Base-by-base conservation (phyloP, 2,888 invertebrate species). In the Eretmocerus hayati region DNA sequence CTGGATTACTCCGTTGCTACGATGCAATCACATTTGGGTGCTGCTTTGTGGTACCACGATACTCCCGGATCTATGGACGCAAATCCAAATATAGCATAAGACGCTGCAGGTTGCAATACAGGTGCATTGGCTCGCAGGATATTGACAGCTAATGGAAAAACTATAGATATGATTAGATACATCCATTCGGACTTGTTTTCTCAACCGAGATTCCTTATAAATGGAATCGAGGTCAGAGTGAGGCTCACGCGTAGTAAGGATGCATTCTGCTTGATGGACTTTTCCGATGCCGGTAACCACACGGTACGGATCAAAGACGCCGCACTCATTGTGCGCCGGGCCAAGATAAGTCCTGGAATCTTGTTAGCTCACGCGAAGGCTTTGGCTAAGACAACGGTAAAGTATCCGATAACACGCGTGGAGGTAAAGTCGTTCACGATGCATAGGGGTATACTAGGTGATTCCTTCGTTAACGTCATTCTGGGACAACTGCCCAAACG, bases 381-480 rank as follows among this genome's bases (percentile, higher is more conserved):
- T n/a, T n/a, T n/a, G n/a, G n/a, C n/a, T n/a, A n/a, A n/a, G n/a
- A n/a, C n/a, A n/a, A n/a, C n/a, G n/a, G n/a, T n/a, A n/a, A n/a
- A n/a, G n/a, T 59, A 58, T 42, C 58, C 56, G 2, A 38, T 60
- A 5, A 56, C 56, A 5, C 18, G 55, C 5, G 56, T 56, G 0
- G 59, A 60, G 30, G 52, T 59, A 3, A 62, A 59, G 46, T 42
- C 57, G 2, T 41, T 58, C 9, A 56, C 61, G 6, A 55, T 62
- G 19, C 53, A 56, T 9, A 11, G 46, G 2, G 58, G 58, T 0
- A 55, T 58, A 15, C 57, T 57, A 20, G 55, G 55, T 6, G 58
- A 62, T 45, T 50, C 59, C 1, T 49, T 64, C 32, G 65, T 67
- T 38, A 65, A 66, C 40, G 41, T 66, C 5, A 62, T 64, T 49